These are phyloP conservation scores for Menura novaehollandiae DNA, from an alignment of 2,113 vertebrate genomes.

Conservation along the genomic window DNA sequence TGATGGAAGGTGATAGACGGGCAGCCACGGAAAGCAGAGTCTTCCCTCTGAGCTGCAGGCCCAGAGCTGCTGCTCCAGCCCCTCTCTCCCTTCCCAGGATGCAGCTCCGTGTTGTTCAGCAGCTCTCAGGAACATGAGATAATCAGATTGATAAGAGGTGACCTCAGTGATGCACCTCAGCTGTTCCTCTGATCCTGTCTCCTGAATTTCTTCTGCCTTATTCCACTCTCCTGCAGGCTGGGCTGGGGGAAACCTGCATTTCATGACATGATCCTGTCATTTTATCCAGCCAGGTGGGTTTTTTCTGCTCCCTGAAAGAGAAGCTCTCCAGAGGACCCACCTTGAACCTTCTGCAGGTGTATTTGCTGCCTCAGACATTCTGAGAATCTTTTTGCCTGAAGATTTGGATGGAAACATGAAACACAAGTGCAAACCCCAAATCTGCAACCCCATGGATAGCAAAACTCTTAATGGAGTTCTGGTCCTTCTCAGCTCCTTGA, in stretches of 20 bases:
- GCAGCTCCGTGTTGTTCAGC: background rate
- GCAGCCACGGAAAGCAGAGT: background rate
- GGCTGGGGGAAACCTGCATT: background rate
- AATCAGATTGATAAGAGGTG: background rate
- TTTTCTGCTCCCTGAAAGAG: background rate
- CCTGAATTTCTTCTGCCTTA: background rate
- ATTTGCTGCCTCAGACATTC: background rate
- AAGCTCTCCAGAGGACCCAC: background rate
- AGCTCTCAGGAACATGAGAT: background rate
- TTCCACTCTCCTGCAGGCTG: background rate
- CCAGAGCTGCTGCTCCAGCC: background rate
- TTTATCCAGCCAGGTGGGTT: background rate
- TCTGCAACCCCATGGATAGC: background rate
- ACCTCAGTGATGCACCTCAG: background rate
- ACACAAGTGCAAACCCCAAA: background rate
- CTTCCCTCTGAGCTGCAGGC: background rate
- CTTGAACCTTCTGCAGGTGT: background rate
- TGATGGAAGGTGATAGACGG: slow-evolving; percentile 38
- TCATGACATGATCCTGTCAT: fast-evolving
- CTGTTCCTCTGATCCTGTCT: background rate
- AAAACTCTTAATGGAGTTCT: background rate
- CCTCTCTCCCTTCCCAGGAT: background rate
- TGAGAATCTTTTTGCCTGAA: background rate
- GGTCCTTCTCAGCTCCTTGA: background rate
- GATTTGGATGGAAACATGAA: background rate